phyloP scores from a whole-genome alignment of 2,113 vertebrate species.

The Ceuthmochares aereus region DNA sequence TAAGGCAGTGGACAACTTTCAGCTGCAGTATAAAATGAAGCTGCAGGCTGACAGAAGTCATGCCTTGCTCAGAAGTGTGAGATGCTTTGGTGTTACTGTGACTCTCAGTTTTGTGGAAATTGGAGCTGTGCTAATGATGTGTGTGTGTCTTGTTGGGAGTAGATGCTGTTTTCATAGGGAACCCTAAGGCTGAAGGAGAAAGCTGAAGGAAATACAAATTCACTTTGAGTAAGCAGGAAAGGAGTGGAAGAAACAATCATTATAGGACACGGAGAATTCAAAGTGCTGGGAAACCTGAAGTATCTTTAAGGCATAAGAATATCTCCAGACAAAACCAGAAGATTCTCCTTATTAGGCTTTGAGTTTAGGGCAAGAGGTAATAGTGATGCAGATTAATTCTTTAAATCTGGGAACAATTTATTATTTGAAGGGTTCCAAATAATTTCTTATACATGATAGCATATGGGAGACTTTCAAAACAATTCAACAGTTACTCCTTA shows the following conservation, averaged over 20 bases:
- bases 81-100: neutral
- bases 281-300: neutral
- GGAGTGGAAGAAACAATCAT: neutral
- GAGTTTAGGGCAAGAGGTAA: neutral
- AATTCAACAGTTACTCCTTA: neutral
- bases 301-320: neutral
- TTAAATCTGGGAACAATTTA: neutral
- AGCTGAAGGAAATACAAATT: neutral
- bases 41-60: neutral
- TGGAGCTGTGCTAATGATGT: neutral
- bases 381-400: neutral
- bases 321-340: neutral
- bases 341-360: neutral
- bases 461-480: neutral
- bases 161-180: neutral
- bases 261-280: neutral
- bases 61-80: conserved; percentile 17
- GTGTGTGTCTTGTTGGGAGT: neutral
- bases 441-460: neutral
- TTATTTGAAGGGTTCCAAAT: neutral
- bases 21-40: conserved; percentile 11
- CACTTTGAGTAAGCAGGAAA: neutral
- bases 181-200: neutral
- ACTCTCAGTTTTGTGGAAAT: neutral
- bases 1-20: neutral